Base-by-base conservation (phyloP, 2,888 invertebrate species). In the Lasioglossum morio region DNA sequence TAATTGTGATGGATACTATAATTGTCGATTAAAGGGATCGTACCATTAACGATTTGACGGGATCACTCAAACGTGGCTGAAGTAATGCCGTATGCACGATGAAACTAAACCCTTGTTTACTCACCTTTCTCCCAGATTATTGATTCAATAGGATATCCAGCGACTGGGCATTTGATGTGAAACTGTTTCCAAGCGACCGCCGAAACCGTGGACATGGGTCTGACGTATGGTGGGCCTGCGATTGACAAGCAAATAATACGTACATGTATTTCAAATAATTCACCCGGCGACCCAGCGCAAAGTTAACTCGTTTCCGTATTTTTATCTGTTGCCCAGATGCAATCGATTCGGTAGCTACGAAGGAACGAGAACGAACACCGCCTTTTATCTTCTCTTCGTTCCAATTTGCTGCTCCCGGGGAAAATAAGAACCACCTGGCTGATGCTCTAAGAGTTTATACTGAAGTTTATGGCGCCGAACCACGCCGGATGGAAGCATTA, bases 71-170 rank as follows among this genome's bases (percentile, higher is more conserved):
- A 14, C 70, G 40, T 4, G 40, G n/a, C 5, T n/a, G 40, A 14
- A 40, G n/a, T 40, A 70, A 70, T 12, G 40, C 10, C 40, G 4
- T 5, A 5, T 40, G 40, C n/a, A 5, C 5, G 12, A 66, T 4
- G 74, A 63, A 53, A 75, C 40, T 48, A 72, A 43, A 66, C 43
- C 63, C 4, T 23, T 23, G 48, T 40, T 81, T 79, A 87, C 94
- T 93, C 92, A 96, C 96, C 96, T 95, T 96, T 96, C 87, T 96
- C 96, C 96, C 96, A 96, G 82, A 96, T 94, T 85, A 95, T 93
- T 43, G 95, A 94, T 86, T 95, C 95, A 72, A 96, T 95, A 30
- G 96, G 96, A 92, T 96, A 96, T 48, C 96, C 96, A 60, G 96
- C 96, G 27, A 96, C 96, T 81, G 96, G 96, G 91, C 96, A 96